Evolutionary conservation across 2,113 vertebrate genomes (phyloP).

Genomic region (Clarias batrachus): DNA sequence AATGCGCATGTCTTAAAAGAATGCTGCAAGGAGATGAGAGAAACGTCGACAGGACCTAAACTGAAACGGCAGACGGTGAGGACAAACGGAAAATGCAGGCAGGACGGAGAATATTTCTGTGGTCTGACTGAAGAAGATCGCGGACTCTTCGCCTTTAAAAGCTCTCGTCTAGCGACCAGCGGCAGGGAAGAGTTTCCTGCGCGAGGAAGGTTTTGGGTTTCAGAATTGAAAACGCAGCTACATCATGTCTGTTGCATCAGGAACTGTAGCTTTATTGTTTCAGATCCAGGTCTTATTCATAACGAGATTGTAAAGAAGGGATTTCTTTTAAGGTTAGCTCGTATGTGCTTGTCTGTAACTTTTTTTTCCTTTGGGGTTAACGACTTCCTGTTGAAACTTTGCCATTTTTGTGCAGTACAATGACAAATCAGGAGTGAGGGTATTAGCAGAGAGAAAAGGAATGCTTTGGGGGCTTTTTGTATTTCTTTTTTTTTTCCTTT

Average conservation of each 20-base stretch:
- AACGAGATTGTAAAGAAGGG: not conserved
- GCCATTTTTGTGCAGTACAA: not conserved
- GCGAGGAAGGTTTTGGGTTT: not conserved
- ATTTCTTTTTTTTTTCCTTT: not conserved
- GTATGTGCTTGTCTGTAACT: not conserved
- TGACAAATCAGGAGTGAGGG: not conserved
- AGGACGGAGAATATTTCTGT: not conserved
- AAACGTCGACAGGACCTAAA: not conserved
- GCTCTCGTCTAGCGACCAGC: not conserved
- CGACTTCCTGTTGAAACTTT: not conserved
- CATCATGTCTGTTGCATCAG: not conserved
- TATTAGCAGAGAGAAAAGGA: not conserved
- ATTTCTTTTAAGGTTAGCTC: not conserved
- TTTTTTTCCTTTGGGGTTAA: not conserved
- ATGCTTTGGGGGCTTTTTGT: not conserved
- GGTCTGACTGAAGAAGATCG: not conserved
- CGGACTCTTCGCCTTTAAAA: not conserved
- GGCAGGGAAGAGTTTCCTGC: not conserved
- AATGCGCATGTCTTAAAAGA: not conserved
- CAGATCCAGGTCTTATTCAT: not conserved
- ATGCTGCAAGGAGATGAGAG: not conserved
- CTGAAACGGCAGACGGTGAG: not conserved
- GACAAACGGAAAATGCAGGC: not conserved
- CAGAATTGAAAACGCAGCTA: not conserved
- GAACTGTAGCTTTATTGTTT: not conserved